Evolutionary conservation across 2,888 invertebrate species (phyloP), one percentile per base, ranked within the genome.

Genomic region (Isoperla grammatica): DNA sequence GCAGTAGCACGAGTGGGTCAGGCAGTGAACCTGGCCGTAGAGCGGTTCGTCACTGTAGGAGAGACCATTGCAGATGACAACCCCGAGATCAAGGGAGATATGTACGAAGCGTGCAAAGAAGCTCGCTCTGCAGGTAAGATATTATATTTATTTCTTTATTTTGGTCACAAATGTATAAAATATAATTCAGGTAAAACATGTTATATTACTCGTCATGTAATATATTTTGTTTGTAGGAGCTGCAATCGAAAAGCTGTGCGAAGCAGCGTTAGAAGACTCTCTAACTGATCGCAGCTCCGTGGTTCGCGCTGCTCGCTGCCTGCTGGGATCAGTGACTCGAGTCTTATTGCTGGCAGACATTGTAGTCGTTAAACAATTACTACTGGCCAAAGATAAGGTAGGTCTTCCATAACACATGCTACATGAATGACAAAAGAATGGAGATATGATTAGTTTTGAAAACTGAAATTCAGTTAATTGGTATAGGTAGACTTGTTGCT

Each of bases 1-100:
- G 87, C 88, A 20, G 87, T 95, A 70, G 88, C 92, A 65, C 84
- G 94, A 65, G 95, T 99, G 61, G 98, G 98, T 37, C 95, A 95
- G 72, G 91, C 95, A 49, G 95, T 99, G 65, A 95, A 94, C 77
- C 84, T 95, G 72, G 97, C 99, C 56, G 95, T 99, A 62, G 97
- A 98, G 74, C 82, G 97, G 68, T 98, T 99, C 80, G 96, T 97
- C 68, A 91, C 95, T 45, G 97, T 99, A 66, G 98, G 98, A 45
- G 97, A 98, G 78, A 92, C 95, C 70, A 98, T 99, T 73, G 98
- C 96, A 50, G 96, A 96, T 76, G 96, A 97, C 79, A 96, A 98
- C 80, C 88, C 89, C 29, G 97, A 98, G 76, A 94, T 99, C 67
- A 88, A 94, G 68, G 88, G 90, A 72, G 96, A 96, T 75, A 98